phyloP scores from a whole-genome alignment of 2,888 invertebrate species.

The Stenchaetothrips biformis region DNA sequence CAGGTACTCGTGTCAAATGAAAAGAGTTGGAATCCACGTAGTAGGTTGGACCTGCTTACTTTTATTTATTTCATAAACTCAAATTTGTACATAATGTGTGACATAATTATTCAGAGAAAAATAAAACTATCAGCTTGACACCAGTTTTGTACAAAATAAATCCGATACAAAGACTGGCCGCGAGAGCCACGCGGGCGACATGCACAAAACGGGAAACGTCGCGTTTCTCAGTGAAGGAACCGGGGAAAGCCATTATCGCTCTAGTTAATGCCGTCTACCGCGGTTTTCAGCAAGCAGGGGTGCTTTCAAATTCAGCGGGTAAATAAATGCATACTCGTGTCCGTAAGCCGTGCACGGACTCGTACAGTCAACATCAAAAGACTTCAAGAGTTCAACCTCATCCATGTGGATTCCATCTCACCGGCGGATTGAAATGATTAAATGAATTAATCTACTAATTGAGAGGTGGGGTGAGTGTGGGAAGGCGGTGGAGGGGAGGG shows the following conservation, averaged over 20 bases:
- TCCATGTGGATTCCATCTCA: constrained; percentile 18
- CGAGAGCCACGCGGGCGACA: too few species aligned
- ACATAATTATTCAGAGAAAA: not conserved
- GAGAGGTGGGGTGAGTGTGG: too few species aligned
- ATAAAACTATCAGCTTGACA: not conserved
- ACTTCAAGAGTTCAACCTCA: not conserved
- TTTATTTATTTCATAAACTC: not conserved
- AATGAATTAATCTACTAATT: too few species aligned
- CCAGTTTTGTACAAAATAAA: too few species aligned
- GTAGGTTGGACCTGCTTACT: not conserved
- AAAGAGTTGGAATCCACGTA: not conserved
- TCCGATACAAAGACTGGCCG: too few species aligned
- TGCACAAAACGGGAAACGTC: too few species aligned
- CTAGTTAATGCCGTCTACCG: too few species aligned
- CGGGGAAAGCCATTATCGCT: too few species aligned
- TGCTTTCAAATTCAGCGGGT: not conserved
- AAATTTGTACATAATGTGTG: not conserved
- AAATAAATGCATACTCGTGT: not conserved
- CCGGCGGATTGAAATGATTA: too few species aligned
- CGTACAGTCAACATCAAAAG: not conserved
- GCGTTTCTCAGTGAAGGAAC: too few species aligned
- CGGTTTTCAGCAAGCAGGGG: too few species aligned
- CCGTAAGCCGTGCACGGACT: not conserved
- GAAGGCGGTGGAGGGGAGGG: too few species aligned
- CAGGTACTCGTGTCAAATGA: not conserved